These are phyloP conservation scores for Zeus faber DNA, from an alignment of 2,113 vertebrate genomes.

Conservation along the genomic window DNA sequence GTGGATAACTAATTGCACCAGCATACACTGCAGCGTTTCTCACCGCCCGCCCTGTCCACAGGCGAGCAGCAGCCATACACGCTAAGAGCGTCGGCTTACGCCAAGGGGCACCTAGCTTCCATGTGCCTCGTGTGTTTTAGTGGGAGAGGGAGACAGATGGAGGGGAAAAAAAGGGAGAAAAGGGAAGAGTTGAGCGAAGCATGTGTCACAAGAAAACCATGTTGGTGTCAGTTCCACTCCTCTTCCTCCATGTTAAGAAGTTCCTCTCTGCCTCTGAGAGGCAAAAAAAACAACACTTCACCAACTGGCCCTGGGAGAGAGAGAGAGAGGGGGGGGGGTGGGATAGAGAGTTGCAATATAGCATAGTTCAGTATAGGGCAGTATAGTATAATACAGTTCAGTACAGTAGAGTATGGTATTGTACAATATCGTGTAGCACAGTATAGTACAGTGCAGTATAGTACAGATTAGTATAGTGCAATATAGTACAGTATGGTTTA, in stretches of 20 bases:
- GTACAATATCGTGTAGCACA: too few species aligned
- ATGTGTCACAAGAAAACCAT: constrained; percentile 46
- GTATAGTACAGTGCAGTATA: too few species aligned
- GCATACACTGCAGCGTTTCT: constrained; percentile 15
- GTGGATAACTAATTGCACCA: constrained; percentile 17
- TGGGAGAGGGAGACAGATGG: constrained; percentile 21
- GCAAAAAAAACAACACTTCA: constrained; percentile 13
- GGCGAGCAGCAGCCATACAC: constrained; percentile 21
- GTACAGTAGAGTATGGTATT: too few species aligned
- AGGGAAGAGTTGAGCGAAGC: constrained; percentile 48
- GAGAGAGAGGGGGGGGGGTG: not conserved
- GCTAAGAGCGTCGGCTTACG: constrained; percentile 21
- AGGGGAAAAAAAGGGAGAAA: constrained; percentile 25
- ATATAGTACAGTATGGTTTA: too few species aligned
- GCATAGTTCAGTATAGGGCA: not conserved
- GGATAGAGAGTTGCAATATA: not conserved
- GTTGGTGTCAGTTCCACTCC: constrained; percentile 64
- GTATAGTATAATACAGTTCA: too few species aligned
- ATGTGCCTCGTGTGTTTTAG: constrained; percentile 34
- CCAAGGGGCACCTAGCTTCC: constrained; percentile 22
- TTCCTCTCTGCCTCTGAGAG: constrained; percentile 39
- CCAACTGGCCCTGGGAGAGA: constrained; percentile 36
- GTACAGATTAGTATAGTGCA: too few species aligned
- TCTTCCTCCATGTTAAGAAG: constrained; percentile 62
- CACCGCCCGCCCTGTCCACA: constrained; percentile 12